These are phyloP conservation scores for Drosophila monieri DNA, from an alignment of 2,888 invertebrate genomes.

Conservation along the genomic window DNA sequence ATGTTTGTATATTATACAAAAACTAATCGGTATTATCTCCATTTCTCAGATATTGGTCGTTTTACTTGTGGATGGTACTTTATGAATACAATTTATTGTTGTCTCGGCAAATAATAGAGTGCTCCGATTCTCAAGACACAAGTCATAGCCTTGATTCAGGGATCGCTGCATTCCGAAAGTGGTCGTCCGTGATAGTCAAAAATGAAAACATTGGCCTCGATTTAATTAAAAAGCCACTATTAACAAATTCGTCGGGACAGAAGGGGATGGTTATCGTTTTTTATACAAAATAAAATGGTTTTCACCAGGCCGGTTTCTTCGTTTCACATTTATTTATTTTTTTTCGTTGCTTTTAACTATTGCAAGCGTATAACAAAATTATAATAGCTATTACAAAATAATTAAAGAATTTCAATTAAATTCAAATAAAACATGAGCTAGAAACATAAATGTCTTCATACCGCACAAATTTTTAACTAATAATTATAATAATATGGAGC, in stretches of 20 bases:
- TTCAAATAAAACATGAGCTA: slow-evolving; percentile 79
- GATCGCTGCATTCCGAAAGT: background rate
- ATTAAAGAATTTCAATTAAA: slow-evolving; percentile 76
- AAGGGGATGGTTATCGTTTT: background rate
- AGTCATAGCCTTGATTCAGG: background rate
- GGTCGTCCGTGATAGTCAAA: background rate
- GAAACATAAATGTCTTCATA: slow-evolving; percentile 70
- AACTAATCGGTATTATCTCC: slow-evolving; percentile 52
- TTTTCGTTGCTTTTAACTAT: slow-evolving; percentile 62
- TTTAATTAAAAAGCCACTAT: too few species aligned
- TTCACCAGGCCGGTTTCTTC: slow-evolving; percentile 46
- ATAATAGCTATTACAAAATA: slow-evolving; percentile 66
- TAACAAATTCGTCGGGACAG: background rate
- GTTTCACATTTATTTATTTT: slow-evolving; percentile 52
- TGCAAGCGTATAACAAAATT: slow-evolving; percentile 77
- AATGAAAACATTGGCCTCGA: background rate
- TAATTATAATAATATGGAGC: slow-evolving; percentile 11
- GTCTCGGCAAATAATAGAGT: slow-evolving; percentile 58
- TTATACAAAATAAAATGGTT: slow-evolving; percentile 3
- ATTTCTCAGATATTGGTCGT: slow-evolving; percentile 65
- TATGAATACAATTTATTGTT: slow-evolving; percentile 39
- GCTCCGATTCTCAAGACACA: slow-evolving; percentile 1
- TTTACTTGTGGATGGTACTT: slow-evolving; percentile 65
- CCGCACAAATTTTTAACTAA: slow-evolving; percentile 64
- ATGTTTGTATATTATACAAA: slow-evolving; percentile 43